Conservation (phyloP, 2,113 vertebrate species). For the Clarias magur region DNA sequence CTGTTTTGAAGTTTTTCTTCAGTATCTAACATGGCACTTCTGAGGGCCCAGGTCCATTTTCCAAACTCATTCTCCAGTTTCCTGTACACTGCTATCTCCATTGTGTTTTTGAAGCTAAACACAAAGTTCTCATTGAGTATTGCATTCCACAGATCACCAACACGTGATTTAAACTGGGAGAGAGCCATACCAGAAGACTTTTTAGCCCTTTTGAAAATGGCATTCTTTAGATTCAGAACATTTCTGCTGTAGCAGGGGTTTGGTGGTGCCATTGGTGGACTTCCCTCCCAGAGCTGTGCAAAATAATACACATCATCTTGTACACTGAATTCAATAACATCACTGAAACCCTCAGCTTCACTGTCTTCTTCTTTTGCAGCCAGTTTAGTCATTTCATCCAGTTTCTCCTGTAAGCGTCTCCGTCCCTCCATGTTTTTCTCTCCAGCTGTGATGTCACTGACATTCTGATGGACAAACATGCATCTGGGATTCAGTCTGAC, state of each 20-base stretch:
- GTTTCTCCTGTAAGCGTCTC: slow-evolving; percentile 58
- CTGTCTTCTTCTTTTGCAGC: slow-evolving; percentile 66
- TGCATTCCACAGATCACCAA: slow-evolving; percentile 58
- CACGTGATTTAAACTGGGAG: slow-evolving; percentile 64
- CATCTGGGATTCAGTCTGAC: slow-evolving; percentile 65
- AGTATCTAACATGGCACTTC: slow-evolving; percentile 54
- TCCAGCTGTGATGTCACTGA: slow-evolving; percentile 61
- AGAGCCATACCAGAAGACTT: slow-evolving; percentile 43
- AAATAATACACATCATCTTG: slow-evolving; percentile 58
- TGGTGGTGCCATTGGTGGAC: slow-evolving; percentile 59
- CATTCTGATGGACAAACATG: slow-evolving; percentile 73
- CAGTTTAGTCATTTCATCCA: slow-evolving; percentile 65
- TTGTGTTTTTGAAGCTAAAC: slow-evolving; percentile 3
- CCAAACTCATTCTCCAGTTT: slow-evolving; percentile 56
- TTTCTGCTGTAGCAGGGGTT: slow-evolving; percentile 55
- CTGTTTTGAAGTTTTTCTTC: slow-evolving; percentile 57
- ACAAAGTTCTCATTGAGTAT: slow-evolving; percentile 54
- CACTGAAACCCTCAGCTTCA: slow-evolving; percentile 58
- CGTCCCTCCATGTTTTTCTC: slow-evolving; percentile 67
- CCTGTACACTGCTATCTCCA: slow-evolving; percentile 51
- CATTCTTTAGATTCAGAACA: slow-evolving; percentile 34
- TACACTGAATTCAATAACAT: slow-evolving; percentile 57
- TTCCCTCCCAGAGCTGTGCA: slow-evolving; percentile 54
- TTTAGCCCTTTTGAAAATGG: not conserved
- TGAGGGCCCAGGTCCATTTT: slow-evolving; percentile 23